These are phyloP conservation scores for Cryptoleucopteryx plumbea DNA, from an alignment of 2,113 vertebrate genomes.

Conservation along the genomic window DNA sequence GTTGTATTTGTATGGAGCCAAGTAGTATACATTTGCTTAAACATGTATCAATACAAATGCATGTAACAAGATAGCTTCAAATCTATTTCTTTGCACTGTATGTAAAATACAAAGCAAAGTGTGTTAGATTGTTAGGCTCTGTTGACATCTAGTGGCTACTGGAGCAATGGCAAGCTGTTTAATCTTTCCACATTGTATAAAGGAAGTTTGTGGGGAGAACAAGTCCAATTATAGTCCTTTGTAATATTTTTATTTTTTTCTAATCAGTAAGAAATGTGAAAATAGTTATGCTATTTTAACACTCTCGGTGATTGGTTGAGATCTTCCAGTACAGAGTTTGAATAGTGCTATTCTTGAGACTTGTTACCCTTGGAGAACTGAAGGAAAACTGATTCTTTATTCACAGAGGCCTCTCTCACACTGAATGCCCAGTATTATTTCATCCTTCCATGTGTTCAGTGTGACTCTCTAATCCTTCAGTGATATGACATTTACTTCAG, in stretches of 20 bases:
- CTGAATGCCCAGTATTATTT: not conserved
- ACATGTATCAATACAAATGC: not conserved
- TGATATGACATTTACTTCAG: not conserved
- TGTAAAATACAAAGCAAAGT: not conserved
- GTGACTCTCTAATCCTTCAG: not conserved
- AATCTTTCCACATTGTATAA: not conserved
- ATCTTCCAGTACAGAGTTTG: not conserved
- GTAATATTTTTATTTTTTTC: not conserved
- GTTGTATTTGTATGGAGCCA: not conserved
- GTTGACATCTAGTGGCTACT: slow-evolving; percentile 46
- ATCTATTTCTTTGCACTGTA: not conserved
- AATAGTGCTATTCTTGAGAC: not conserved
- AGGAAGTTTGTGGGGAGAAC: not conserved
- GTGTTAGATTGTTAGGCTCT: not conserved
- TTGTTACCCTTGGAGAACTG: not conserved
- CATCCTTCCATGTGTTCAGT: not conserved
- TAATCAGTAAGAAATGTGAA: not conserved
- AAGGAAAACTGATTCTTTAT: not conserved
- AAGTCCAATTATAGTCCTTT: not conserved
- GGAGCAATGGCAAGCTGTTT: not conserved
- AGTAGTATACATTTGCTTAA: not conserved
- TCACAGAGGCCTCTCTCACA: not conserved
- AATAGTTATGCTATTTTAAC: not conserved
- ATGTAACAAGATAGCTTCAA: not conserved
- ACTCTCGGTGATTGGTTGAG: not conserved